Percentiles rank a stretch among this genome's conserved stretches.
Evolutionary conservation across 2,797 vertebrate species (phyloP).

Genomic region (Vespertilio murinus): DNA sequence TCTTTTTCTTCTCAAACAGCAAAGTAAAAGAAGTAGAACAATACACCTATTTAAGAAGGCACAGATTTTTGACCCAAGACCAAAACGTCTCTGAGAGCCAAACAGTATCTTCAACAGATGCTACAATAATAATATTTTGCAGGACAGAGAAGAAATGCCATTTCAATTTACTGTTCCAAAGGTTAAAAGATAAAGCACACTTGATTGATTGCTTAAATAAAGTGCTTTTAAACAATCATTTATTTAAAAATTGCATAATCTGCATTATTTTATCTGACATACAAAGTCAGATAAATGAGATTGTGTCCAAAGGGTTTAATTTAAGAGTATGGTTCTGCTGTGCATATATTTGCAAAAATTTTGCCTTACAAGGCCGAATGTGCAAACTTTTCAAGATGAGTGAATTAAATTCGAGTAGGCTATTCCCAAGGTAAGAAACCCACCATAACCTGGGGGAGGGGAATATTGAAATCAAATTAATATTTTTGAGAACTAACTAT

Average conservation of each 20-base stretch:
- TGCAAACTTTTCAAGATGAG: constrained; percentile 16
- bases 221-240: not conserved
- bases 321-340: not conserved
- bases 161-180: constrained; percentile 33
- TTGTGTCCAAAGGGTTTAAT: not conserved
- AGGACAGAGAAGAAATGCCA: not conserved
- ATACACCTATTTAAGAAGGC: constrained; percentile 75
- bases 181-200: constrained; percentile 25
- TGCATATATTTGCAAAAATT: not conserved
- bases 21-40: constrained; percentile 72
- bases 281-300: not conserved
- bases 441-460: not conserved
- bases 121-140: not conserved
- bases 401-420: not conserved
- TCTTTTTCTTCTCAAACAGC: constrained; percentile 75
- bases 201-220: not conserved
- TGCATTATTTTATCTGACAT: not conserved
- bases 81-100: constrained; percentile 70
- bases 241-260: not conserved
- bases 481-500: constrained; percentile 12
- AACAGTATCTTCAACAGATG: not conserved
- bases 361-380: not conserved
- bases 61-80: constrained; percentile 70
- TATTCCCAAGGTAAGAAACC: constrained; percentile 10
- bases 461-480: not conserved